These are phyloP conservation scores for Bombus pascuorum DNA, from an alignment of 1,140 invertebrate species.

Conservation along the genomic window DNA sequence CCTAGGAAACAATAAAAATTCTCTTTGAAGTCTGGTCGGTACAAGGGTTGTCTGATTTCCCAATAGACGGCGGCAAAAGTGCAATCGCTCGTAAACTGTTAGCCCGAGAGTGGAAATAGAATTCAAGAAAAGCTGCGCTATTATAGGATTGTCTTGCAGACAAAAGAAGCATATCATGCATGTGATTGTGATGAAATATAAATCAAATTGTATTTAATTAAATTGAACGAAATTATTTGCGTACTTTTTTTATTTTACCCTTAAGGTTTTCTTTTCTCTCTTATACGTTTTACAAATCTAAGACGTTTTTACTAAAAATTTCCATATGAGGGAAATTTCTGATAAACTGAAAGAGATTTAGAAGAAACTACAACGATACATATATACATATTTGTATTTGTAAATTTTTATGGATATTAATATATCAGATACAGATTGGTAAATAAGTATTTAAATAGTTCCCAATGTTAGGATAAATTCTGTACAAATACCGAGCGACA, in stretches of 20 bases:
- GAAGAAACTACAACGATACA: too few species aligned
- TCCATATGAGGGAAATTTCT: too few species aligned
- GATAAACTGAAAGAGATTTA: too few species aligned
- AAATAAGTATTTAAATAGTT: too few species aligned
- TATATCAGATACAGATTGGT: too few species aligned
- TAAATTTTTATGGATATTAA: too few species aligned
- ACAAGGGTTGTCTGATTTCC: background rate
- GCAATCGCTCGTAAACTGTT: conserved; percentile 12
- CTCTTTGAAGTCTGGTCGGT: background rate
- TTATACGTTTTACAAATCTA: too few species aligned
- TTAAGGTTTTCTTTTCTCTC: too few species aligned
- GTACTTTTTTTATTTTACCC: too few species aligned
- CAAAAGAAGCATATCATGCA: background rate
- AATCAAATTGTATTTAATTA: background rate
- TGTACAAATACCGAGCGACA: background rate
- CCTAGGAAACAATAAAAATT: background rate
- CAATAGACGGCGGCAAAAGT: background rate
- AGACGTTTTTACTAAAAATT: too few species aligned
- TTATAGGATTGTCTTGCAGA: background rate
- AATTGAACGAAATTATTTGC: too few species aligned
- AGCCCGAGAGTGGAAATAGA: background rate
- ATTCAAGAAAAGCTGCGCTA: background rate
- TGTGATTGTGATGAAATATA: background rate
- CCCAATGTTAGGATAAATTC: background rate
- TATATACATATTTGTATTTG: too few species aligned